phyloP scores from a whole-genome alignment of 2,888 invertebrate genomes.

The Nomada ruficornis region DNA sequence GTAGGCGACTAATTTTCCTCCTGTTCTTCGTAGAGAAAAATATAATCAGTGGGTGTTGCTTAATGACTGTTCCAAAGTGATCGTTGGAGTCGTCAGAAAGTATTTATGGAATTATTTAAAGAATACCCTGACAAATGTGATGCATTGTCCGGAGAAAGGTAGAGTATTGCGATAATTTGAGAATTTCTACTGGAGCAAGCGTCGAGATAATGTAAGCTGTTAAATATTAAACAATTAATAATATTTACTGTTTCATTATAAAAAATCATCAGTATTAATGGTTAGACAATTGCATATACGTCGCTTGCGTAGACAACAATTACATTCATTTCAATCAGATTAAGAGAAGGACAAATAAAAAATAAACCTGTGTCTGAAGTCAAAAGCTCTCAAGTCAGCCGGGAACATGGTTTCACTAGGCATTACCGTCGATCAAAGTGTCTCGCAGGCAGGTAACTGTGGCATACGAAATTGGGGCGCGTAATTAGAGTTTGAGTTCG shows the following conservation, averaged over 20 bases:
- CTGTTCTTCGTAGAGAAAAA: not conserved
- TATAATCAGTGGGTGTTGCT: not conserved
- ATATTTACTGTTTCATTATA: no score
- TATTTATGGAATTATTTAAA: not conserved
- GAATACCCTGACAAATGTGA: not conserved
- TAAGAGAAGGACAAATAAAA: no score
- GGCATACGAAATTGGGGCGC: constrained; percentile 25
- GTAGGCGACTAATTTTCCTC: not conserved
- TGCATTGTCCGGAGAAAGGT: constrained; percentile 3
- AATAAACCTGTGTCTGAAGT: no score
- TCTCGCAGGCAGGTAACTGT: not conserved
- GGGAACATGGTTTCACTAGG: not conserved
- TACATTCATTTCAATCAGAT: no score
- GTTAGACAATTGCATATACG: no score
- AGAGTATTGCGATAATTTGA: constrained; percentile 9
- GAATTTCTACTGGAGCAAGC: not conserved
- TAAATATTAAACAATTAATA: not conserved
- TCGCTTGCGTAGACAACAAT: no score
- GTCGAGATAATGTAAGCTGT: not conserved
- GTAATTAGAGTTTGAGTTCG: constrained; percentile 42
- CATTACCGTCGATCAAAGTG: not conserved
- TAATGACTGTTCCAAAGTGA: not conserved
- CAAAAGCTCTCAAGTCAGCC: not conserved
- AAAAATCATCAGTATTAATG: no score
- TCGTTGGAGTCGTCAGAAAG: not conserved